Evolutionary conservation across 2,797 vertebrate species (phyloP).

Genomic region (Odontamblyopus rebecca): DNA sequence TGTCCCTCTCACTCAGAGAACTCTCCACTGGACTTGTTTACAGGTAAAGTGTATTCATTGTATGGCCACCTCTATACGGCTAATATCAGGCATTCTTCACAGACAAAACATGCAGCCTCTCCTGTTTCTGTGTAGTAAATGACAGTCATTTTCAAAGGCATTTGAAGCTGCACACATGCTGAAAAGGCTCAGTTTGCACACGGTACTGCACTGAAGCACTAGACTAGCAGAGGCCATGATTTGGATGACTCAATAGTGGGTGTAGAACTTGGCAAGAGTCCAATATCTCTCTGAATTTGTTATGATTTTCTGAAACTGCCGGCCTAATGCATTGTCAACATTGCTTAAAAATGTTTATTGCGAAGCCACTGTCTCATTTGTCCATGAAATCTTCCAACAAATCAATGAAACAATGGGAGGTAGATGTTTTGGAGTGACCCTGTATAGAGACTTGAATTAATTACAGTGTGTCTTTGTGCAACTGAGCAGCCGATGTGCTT

Average conservation of each 20-base stretch:
- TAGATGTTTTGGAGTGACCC: background rate
- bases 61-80: background rate
- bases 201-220: background rate
- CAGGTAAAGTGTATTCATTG: background rate
- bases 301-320: background rate
- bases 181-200: background rate
- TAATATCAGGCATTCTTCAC: background rate
- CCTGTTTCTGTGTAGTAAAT: background rate
- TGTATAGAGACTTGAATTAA: background rate
- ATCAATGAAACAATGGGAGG: background rate
- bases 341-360: background rate
- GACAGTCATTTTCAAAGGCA: background rate
- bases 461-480: background rate
- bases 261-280: background rate
- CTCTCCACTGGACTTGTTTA: background rate
- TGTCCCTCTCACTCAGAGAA: background rate
- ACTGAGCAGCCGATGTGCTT: background rate
- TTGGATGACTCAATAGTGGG: background rate
- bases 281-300: background rate
- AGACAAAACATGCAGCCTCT: background rate
- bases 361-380: background rate
- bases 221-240: background rate
- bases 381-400: background rate
- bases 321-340: background rate
- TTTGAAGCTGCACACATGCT: background rate